Evolutionary conservation across 2,797 vertebrate species (phyloP).

Genomic region (Antrozous pallidus): DNA sequence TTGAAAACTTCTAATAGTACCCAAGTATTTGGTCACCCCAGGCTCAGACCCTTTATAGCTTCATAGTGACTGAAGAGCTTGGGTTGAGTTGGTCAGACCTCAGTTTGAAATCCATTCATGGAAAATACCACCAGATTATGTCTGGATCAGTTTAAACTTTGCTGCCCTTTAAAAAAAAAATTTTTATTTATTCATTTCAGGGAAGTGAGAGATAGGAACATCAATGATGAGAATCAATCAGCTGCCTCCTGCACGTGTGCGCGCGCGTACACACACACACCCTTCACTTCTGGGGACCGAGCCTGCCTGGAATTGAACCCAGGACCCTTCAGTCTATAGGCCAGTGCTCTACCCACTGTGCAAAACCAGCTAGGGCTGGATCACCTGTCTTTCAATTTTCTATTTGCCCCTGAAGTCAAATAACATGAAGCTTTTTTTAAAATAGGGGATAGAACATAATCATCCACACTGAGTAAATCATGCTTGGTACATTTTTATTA

Average conservation of each 20-base stretch:
- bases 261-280: too few species aligned
- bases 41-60: not conserved
- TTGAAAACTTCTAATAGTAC: not conserved
- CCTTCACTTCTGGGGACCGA: too few species aligned
- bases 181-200: too few species aligned
- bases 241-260: too few species aligned
- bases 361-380: too few species aligned
- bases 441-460: constrained; percentile 11
- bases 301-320: too few species aligned
- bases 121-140: constrained; percentile 34
- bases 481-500: constrained; percentile 51
- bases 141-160: not conserved
- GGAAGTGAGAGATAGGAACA: too few species aligned
- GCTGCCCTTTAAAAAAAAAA: too few species aligned
- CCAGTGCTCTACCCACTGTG: too few species aligned
- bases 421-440: constrained; percentile 11
- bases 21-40: not conserved
- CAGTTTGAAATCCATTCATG: not conserved
- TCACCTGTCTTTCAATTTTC: not conserved
- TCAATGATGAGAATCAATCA: too few species aligned
- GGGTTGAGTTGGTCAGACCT: not conserved
- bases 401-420: not conserved
- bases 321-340: too few species aligned
- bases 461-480: constrained; percentile 24
- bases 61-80: not conserved